phyloP scores from a whole-genome alignment of 2,113 vertebrate species.

The Shinisaurus crocodilurus region DNA sequence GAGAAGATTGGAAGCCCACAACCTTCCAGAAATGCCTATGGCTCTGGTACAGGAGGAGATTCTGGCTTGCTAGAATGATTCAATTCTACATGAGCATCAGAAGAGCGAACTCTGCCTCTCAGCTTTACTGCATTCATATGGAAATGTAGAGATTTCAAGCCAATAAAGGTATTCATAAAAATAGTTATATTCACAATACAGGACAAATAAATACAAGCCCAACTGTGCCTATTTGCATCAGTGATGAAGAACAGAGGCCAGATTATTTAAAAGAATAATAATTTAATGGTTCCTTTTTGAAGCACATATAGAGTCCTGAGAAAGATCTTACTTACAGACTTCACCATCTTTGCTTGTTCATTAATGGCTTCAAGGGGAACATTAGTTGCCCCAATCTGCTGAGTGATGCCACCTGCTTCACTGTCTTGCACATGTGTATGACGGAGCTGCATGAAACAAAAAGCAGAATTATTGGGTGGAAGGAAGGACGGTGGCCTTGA shows the following conservation, averaged over 20 bases:
- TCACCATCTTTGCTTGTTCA: constrained; percentile 97
- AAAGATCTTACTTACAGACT: constrained; percentile 83
- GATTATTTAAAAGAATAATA: background rate
- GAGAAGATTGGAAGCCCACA: background rate
- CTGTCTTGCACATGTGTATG: constrained; percentile 96
- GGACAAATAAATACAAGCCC: background rate
- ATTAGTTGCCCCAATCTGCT: constrained; percentile 98
- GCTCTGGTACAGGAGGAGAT: background rate
- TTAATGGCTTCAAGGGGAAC: constrained; percentile 94
- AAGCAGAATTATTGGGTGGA: background rate
- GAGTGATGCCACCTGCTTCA: constrained; percentile 97
- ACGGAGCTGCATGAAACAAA: constrained; percentile 80
- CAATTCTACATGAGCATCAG: background rate
- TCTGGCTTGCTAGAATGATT: background rate
- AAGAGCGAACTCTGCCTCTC: background rate
- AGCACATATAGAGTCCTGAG: background rate
- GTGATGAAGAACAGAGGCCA: background rate
- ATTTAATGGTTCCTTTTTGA: background rate
- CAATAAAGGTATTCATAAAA: background rate
- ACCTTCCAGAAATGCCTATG: too few species aligned
- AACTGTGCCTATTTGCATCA: background rate
- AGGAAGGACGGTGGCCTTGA: background rate
- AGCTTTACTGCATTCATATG: background rate
- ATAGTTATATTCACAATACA: background rate
- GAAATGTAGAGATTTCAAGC: background rate